These are phyloP conservation scores for Turdus rufiventris DNA, from an alignment of 2,113 vertebrate genomes.

Conservation along the genomic window DNA sequence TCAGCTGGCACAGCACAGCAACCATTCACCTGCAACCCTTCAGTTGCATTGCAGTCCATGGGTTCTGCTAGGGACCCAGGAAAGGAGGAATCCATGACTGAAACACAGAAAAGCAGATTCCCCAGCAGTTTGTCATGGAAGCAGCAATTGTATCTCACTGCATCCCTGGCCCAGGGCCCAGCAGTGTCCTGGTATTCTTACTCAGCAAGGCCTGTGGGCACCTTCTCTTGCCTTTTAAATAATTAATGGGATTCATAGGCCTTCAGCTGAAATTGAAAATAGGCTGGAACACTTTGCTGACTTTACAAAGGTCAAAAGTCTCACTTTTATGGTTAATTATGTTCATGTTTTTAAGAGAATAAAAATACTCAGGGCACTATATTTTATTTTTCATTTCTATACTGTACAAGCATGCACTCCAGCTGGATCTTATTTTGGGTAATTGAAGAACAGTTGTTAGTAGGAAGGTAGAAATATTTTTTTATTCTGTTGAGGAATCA, in stretches of 20 bases:
- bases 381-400: background rate
- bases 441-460: background rate
- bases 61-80: background rate
- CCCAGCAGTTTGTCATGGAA: background rate
- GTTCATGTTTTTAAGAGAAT: background rate
- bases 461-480: background rate
- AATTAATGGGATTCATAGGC: background rate
- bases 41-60: background rate
- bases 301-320: background rate
- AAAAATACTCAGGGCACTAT: background rate
- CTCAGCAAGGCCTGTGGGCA: background rate
- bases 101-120: background rate
- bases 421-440: background rate
- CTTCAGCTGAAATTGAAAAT: background rate
- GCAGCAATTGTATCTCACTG: background rate
- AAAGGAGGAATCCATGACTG: background rate
- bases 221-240: background rate
- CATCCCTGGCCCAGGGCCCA: background rate
- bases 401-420: background rate
- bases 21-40: background rate
- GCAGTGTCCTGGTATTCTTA: background rate
- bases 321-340: background rate
- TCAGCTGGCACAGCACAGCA: background rate
- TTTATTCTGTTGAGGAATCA: background rate
- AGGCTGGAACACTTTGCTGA: background rate